Evolutionary conservation across 2,113 vertebrate species (phyloP).

Genomic region (Cavia porcellus): DNA sequence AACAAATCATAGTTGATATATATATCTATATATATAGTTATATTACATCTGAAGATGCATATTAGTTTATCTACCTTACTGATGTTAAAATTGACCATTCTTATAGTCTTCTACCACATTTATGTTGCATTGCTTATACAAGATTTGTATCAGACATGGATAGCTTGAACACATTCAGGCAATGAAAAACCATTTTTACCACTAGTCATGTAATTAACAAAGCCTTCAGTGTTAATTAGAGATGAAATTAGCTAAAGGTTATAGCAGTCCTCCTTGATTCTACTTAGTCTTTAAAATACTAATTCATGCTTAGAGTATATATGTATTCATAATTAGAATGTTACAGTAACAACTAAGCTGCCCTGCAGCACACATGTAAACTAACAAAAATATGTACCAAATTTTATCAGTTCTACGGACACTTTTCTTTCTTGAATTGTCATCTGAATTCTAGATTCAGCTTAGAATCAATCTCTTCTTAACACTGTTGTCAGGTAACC

Average conservation of each 20-base stretch:
- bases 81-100: neutral
- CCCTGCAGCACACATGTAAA: neutral
- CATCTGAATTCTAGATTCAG: conserved; percentile 22
- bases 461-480: conserved; percentile 32
- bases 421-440: conserved; percentile 8
- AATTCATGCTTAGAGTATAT: neutral
- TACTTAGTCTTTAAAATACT: conserved; percentile 26
- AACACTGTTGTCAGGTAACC: neutral
- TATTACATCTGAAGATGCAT: neutral
- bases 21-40: neutral
- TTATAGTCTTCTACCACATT: conserved; percentile 7
- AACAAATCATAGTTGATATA: neutral
- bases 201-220: no score
- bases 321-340: neutral
- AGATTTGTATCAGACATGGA: neutral
- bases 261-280: neutral
- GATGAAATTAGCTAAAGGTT: neutral
- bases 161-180: conserved; percentile 31
- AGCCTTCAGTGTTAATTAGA: neutral
- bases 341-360: neutral
- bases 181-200: neutral
- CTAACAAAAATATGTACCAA: neutral
- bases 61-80: neutral
- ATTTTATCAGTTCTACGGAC: neutral
- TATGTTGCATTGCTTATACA: neutral